Percentiles rank a stretch among this genome's conserved stretches.
Evolutionary conservation across 2,888 invertebrate species (phyloP).

Genomic region (Oligia fasciuncula): DNA sequence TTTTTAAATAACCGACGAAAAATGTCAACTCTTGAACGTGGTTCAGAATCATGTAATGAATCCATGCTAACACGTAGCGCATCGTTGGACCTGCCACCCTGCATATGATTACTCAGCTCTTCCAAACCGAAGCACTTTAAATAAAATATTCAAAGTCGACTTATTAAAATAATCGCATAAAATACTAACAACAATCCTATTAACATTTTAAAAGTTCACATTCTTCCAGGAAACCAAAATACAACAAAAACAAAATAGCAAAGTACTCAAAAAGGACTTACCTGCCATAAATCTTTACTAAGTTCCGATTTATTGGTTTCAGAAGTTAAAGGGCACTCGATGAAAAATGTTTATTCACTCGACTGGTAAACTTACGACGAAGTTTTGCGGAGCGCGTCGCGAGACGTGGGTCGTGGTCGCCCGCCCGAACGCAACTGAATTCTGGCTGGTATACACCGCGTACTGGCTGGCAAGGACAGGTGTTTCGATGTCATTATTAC

Average conservation of each 20-base stretch:
- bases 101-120: background rate
- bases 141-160: background rate
- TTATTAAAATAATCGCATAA: conserved; percentile 7
- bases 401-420: conserved; percentile 42
- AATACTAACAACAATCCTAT: conserved; percentile 13
- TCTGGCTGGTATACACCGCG: conserved; percentile 15
- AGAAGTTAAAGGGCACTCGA: conserved; percentile 55
- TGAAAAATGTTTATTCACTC: conserved; percentile 56
- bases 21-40: background rate
- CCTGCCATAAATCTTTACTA: conserved; percentile 60
- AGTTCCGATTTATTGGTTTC: conserved; percentile 53
- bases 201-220: conserved; percentile 19
- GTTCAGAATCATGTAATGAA: background rate
- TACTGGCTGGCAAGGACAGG: conserved; percentile 52
- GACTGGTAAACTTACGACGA: conserved; percentile 45
- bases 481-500: conserved; percentile 36
- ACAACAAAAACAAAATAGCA: conserved; percentile 20
- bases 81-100: no score
- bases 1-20: background rate
- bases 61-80: background rate
- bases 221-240: conserved; percentile 20
- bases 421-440: conserved; percentile 57
- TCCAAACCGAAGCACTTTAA: background rate
- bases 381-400: conserved; percentile 47
- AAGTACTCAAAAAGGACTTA: conserved; percentile 58